Evolutionary conservation across 2,888 invertebrate species (phyloP).

Genomic region (Thysanoteuthis rhombus): DNA sequence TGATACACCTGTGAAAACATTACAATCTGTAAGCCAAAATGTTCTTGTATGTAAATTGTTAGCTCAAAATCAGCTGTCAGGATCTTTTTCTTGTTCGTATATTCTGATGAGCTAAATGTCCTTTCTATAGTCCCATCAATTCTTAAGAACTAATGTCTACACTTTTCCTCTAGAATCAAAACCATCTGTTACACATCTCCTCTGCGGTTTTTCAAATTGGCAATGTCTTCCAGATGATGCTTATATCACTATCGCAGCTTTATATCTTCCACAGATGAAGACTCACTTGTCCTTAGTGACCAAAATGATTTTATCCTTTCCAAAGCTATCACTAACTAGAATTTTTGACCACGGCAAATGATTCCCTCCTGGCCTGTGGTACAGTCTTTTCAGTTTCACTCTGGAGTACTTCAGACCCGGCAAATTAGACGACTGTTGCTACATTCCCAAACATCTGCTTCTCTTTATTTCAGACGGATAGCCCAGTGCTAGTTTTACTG

Average conservation of each 20-base stretch:
- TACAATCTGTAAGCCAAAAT: background rate
- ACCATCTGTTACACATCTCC: background rate
- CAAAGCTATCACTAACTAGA: background rate
- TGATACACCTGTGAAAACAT: background rate
- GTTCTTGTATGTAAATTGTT: background rate
- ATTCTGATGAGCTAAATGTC: background rate
- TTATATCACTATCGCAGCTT: background rate
- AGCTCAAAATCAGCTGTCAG: background rate
- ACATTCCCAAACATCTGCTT: too few species aligned
- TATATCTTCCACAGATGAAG: background rate
- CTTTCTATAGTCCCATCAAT: background rate
- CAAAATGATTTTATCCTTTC: background rate
- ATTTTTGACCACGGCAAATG: too few species aligned
- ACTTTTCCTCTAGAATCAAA: background rate
- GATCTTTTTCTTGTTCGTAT: background rate
- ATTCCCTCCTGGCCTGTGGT: too few species aligned
- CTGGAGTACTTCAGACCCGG: too few species aligned
- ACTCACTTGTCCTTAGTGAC: background rate
- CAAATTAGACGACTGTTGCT: too few species aligned
- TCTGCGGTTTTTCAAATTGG: background rate
- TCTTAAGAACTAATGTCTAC: background rate
- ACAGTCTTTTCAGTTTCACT: too few species aligned
- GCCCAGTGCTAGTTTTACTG: too few species aligned
- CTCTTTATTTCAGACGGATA: too few species aligned
- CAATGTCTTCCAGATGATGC: background rate